Conservation (phyloP, 1,140 invertebrate species). For the Doryteuthis pealeii region DNA sequence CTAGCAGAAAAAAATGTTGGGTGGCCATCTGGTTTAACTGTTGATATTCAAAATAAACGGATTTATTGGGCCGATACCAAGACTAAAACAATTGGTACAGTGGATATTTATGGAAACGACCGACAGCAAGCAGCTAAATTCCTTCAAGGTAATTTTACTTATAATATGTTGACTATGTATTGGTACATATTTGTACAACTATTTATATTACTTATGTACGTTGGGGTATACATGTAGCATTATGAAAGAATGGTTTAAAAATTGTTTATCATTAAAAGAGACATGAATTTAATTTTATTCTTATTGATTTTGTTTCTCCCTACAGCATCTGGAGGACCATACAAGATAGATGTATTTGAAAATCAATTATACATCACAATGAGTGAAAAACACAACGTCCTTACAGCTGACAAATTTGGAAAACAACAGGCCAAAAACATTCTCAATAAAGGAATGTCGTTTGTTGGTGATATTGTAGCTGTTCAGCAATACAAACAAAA, state of each 20-base stretch:
- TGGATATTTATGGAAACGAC: conserved; percentile 78
- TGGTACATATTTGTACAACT: too few relatives aligned
- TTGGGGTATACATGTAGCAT: too few relatives aligned
- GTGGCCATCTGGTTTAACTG: conserved; percentile 82
- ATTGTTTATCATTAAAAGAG: too few relatives aligned
- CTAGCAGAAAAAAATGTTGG: conserved; percentile 79
- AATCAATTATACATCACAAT: conserved; percentile 71
- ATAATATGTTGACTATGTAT: too few relatives aligned
- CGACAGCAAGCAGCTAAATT: conserved; percentile 38
- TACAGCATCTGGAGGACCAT: conserved; percentile 59
- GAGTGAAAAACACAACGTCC: conserved; percentile 67
- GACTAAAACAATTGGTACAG: conserved; percentile 84
- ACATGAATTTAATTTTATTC: too few relatives aligned
- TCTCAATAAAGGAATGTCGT: conserved; percentile 22
- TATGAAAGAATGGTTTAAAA: too few relatives aligned
- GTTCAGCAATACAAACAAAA: conserved; percentile 47
- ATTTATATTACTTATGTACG: too few relatives aligned
- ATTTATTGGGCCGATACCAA: conserved; percentile 97
- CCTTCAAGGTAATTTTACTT: conserved; percentile 26
- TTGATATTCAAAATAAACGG: conserved; percentile 81
- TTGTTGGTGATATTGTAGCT: conserved; percentile 36
- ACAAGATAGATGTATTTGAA: conserved; percentile 75
- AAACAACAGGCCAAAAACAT: conserved; percentile 29
- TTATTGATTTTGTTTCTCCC: too few relatives aligned
- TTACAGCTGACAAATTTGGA: conserved; percentile 75